Base-by-base conservation (phyloP, 1,140 invertebrate genomes). In the Papilio machaon region DNA sequence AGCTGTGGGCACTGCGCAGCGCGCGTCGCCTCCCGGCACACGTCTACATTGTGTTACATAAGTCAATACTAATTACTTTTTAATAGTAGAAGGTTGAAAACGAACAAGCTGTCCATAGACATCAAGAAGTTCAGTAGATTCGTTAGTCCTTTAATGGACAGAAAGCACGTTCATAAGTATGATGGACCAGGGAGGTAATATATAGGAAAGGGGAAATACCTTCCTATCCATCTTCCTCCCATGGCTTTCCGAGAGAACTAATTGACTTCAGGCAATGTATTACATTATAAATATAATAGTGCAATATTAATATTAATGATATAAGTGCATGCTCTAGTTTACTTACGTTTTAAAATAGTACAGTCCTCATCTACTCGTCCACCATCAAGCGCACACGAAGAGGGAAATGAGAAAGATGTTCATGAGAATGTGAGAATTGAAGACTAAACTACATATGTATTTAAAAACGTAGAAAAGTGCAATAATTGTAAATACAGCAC, bases 291-390 rank as follows among this genome's bases (percentile, higher is more conserved):
- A 7, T 43, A n/a, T 19, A 60, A 10, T 60, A 19, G 19, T n/a
- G 9, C 2, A 8, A 23, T 30, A 23, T 64, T 1, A 23, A 64
- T 30, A 64, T 4, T 13, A 30, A 11, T 64, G 75, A 23, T 80
- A 17, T 74, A 19, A 80, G 79, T 52, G 78, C 87, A 90, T 88
- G 87, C 86, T 73, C 54, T 82, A 80, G 30, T 49, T 83, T 91
- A 94, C 92, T 94, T 79, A 94, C 92, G 84, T 84, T 85, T 86
- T 54, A 92, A 83, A 80, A 90, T 82, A 83, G 88, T 77, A 90
- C 85, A 89, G 81, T 92, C 92, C 82, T 90, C 92, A 79, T 92
- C 92, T 94, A 89, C 75, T 73, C 80, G 87, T 88, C 88, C 89
- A 86, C 23, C 85, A 85, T 70, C 89, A 87, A 85, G 85, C 76